Evolutionary conservation across 92 coral and sea anemone species (phyloP).

Genomic region (Porites divaricata): DNA sequence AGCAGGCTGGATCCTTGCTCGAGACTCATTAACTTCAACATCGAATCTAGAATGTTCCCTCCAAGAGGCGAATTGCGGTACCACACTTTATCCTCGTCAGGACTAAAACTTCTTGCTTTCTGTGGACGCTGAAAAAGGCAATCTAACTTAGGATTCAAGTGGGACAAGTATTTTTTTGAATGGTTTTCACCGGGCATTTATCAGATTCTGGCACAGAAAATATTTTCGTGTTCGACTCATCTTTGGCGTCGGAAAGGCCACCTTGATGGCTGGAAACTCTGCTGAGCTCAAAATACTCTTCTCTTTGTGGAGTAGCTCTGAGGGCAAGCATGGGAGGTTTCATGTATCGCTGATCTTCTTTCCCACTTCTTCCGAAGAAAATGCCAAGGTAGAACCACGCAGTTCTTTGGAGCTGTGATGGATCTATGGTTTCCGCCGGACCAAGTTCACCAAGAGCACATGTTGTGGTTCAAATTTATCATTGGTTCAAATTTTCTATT

Average conservation of each 20-base stretch:
- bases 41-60: not conserved
- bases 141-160: not conserved
- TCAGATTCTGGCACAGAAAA: constrained; percentile 5
- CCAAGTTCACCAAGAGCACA: no score
- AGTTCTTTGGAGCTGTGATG: no score
- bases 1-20: no score
- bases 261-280: constrained; percentile 35
- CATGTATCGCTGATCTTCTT: no score
- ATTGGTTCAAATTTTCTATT: no score
- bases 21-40: constrained; percentile 16
- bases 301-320: not conserved
- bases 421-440: no score
- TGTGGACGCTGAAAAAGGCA: constrained; percentile 10
- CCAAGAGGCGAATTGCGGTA: not conserved
- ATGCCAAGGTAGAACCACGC: no score
- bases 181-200: constrained; percentile 26
- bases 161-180: constrained; percentile 21
- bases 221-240: not conserved
- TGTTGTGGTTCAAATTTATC: no score
- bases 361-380: no score
- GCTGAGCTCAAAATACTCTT: constrained; percentile 22
- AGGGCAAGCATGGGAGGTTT: no score
- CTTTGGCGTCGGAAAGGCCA: not conserved
- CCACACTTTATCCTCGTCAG: no score
- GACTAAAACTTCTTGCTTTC: not conserved